These are phyloP conservation scores for Matsumyia berberina DNA, from an alignment of 2,888 invertebrate species.

Conservation along the genomic window DNA sequence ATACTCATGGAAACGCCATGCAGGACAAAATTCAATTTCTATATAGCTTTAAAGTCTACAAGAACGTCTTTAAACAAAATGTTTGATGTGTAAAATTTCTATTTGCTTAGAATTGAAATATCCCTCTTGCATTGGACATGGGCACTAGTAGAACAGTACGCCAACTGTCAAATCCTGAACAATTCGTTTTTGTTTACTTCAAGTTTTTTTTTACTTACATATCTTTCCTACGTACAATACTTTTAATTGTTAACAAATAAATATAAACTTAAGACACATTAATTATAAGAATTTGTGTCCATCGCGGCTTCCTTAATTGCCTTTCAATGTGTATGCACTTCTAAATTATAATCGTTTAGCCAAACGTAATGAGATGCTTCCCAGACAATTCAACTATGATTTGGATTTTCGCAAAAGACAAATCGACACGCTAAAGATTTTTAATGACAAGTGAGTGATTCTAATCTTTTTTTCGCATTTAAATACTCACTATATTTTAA, in stretches of 20 bases:
- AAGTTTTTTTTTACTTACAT: constrained; percentile 6
- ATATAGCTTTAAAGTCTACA: too few relatives aligned
- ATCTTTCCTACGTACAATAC: constrained; percentile 1
- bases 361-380: constrained; percentile 66
- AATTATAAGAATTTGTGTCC: not conserved
- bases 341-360: not conserved
- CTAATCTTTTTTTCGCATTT: constrained; percentile 22
- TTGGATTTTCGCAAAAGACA: constrained; percentile 87
- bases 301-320: not conserved
- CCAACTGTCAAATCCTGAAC: constrained; percentile 1
- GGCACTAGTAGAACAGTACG: constrained; percentile 4
- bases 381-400: constrained; percentile 72
- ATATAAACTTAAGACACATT: not conserved
- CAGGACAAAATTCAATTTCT: too few relatives aligned
- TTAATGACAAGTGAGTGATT: constrained; percentile 90
- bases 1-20: too few relatives aligned
- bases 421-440: constrained; percentile 92
- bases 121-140: not conserved
- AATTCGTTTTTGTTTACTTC: constrained; percentile 42
- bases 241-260: constrained; percentile 7
- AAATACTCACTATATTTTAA: constrained; percentile 1
- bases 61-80: too few relatives aligned
- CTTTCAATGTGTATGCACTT: not conserved
- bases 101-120: not conserved
- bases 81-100: too few relatives aligned